These are phyloP conservation scores for Dendrolimus kikuchii DNA, from an alignment of 1,140 invertebrate genomes.

Conservation along the genomic window DNA sequence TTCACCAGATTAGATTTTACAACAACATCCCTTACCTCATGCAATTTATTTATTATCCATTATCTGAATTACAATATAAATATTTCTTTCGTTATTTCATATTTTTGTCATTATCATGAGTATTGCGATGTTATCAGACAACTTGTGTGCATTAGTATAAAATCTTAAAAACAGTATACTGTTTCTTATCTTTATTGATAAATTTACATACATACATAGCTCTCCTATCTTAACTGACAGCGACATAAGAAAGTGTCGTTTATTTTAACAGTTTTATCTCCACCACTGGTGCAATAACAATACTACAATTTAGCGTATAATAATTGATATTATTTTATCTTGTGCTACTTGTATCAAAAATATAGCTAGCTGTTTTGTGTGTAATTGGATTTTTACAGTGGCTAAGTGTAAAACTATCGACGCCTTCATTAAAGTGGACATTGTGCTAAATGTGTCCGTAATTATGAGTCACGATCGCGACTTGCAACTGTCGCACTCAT, in stretches of 20 bases:
- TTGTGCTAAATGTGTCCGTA: conserved; percentile 39
- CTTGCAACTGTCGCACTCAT: conserved; percentile 50
- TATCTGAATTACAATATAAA: too few relatives aligned
- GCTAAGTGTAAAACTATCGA: conserved; percentile 11
- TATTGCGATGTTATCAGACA: conserved; percentile 34
- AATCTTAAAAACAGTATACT: conserved; percentile 47
- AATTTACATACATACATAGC: conserved; percentile 58
- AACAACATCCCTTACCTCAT: too few relatives aligned
- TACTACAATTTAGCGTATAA: conserved; percentile 17
- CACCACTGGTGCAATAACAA: conserved; percentile 30
- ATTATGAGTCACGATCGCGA: conserved; percentile 54
- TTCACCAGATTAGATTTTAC: too few relatives aligned
- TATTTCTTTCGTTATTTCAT: too few relatives aligned
- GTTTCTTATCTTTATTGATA: conserved; percentile 66
- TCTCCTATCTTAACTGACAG: conserved; percentile 43
- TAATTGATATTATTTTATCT: conserved; percentile 12
- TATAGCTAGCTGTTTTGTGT: conserved; percentile 9
- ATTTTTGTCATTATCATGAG: conserved; percentile 1
- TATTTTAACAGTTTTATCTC: conserved; percentile 50
- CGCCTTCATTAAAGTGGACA: conserved; percentile 26
- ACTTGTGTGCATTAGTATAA: conserved; percentile 47
- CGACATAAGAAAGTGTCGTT: conserved; percentile 52
- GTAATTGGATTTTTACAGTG: conserved; percentile 12
- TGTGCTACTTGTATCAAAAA: conserved; percentile 19
- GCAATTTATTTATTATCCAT: too few relatives aligned